These are phyloP conservation scores for Premnoplex brunnescens DNA, from an alignment of 2,797 vertebrate species.

Conservation along the genomic window DNA sequence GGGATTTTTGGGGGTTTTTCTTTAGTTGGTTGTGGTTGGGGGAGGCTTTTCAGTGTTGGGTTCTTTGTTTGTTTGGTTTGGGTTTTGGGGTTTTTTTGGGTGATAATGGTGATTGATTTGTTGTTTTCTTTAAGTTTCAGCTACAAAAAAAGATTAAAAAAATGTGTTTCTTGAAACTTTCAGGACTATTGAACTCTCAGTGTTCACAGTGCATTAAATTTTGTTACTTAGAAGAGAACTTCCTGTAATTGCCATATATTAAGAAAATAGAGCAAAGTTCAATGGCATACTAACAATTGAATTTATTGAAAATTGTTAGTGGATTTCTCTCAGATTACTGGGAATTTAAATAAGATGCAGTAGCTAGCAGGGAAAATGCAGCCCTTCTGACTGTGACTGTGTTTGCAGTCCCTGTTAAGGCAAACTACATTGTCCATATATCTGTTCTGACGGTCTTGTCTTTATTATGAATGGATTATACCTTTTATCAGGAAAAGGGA, in stretches of 20 bases:
- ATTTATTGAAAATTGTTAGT: neutral
- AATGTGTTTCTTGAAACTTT: neutral
- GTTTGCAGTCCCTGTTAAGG: neutral
- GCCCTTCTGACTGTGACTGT: neutral
- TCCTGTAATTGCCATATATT: neutral
- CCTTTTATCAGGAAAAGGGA: neutral
- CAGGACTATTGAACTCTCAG: neutral
- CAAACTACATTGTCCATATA: neutral
- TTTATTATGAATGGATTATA: neutral
- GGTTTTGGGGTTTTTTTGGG: neutral
- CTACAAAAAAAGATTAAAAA: neutral
- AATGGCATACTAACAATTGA: neutral
- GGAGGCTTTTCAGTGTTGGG: neutral
- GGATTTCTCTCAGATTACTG: neutral
- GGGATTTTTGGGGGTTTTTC: rapidly evolving
- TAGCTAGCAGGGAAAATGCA: neutral
- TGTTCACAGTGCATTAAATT: neutral
- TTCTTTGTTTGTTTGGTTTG: neutral
- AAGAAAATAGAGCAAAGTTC: neutral
- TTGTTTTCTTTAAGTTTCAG: neutral
- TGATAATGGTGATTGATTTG: neutral
- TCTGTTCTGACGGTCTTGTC: neutral
- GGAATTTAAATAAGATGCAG: neutral
- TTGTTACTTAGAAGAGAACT: neutral
- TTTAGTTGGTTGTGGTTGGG: neutral